Evolutionary conservation across 2,797 vertebrate species (phyloP), one percentile per base, ranked within the genome.

Genomic region (Chromobotia macracanthus): DNA sequence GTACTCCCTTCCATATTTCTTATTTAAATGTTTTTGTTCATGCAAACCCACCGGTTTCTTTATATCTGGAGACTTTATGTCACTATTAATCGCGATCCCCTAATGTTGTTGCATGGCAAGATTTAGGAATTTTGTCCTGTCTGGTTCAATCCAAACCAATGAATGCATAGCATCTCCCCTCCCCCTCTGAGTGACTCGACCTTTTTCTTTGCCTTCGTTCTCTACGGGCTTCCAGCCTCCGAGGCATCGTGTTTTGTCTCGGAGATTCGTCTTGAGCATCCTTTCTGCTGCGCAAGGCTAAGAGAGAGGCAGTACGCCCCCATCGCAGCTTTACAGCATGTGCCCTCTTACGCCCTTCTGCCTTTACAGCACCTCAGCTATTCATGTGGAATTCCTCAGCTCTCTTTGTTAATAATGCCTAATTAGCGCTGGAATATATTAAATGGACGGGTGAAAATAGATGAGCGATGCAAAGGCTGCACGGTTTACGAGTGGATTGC

Each of bases 181-280:
- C 79, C 83, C 83, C 83, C 68, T 81, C 84, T 77, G 86, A 92
- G 88, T 94, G 93, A 94, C 93, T 94, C 93, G 91, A 93, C 93
- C 93, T 87, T 93, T 88, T 80, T 78, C 86, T 90, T 85, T 86
- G 84, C 89, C 86, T 88, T 55, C 79, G 86, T 84, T 89, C 83
- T 92, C 88, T 89, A 89, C 89, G 89, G 91, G 89, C 90, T 90
- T 90, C 89, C 89, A 91, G 92, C 89, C 92, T 93, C 91, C 90
- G 82, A 92, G 91, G 91, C 92, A 91, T 92, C 91, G 80, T 92
- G 92, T 93, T 93, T 93, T 91, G 91, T 93, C 91, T 93, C 90
- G 80, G 85, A 92, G 88, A 86, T 68, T 85, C 83, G 88, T 92
- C 89, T 91, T 87, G 89, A 90, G 90, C 92, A 92, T 93, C 91